These are phyloP conservation scores for Eristalis tenax DNA, from an alignment of 2,888 invertebrate genomes.

Conservation along the genomic window DNA sequence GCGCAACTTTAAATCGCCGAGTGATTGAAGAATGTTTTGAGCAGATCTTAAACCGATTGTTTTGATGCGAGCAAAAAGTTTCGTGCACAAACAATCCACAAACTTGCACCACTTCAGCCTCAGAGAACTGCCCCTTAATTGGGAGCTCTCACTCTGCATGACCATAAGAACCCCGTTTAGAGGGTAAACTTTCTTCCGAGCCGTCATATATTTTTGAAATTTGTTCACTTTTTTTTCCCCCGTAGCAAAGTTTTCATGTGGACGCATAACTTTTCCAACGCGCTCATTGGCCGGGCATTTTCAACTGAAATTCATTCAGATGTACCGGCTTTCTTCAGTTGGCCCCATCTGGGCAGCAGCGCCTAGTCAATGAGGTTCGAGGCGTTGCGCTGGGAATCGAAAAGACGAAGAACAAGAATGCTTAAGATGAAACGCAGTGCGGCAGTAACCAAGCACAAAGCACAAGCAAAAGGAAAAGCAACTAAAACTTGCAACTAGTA, in stretches of 20 bases:
- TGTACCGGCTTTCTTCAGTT: background rate
- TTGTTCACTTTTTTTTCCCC: too few species aligned
- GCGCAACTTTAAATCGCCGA: background rate
- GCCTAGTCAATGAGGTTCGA: too few species aligned
- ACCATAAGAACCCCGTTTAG: background rate
- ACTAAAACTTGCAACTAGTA: background rate
- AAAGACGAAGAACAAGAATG: too few species aligned
- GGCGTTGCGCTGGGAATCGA: too few species aligned
- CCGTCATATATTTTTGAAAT: background rate
- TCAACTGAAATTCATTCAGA: background rate
- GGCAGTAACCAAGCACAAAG: too few species aligned
- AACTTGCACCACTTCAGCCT: background rate
- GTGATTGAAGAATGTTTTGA: background rate
- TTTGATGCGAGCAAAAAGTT: background rate
- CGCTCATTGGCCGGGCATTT: background rate
- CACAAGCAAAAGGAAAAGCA: background rate
- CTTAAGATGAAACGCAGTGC: too few species aligned
- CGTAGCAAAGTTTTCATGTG: background rate
- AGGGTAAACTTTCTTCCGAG: background rate
- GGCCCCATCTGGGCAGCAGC: background rate
- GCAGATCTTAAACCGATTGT: background rate
- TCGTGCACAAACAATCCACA: background rate
- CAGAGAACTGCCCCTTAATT: background rate
- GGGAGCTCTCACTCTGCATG: background rate
- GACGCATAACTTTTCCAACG: background rate